phyloP scores from a whole-genome alignment of 2,888 invertebrate genomes.

The Congeria kusceri region DNA sequence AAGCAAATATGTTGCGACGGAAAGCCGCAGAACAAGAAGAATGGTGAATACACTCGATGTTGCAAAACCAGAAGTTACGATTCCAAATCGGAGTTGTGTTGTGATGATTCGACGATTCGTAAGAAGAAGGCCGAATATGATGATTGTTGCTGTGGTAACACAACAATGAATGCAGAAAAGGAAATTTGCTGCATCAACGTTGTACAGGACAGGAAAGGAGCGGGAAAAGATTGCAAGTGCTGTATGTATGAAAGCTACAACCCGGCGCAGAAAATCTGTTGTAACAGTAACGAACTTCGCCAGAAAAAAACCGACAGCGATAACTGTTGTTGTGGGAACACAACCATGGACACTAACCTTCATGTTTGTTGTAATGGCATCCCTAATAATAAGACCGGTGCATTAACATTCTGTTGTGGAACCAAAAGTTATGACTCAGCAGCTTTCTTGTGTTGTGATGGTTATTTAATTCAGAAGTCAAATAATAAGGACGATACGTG shows the following conservation, averaged over 20 bases:
- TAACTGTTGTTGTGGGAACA: constrained; percentile 42
- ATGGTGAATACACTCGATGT: constrained; percentile 33
- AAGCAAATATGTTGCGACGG: constrained; percentile 40
- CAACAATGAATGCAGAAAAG: constrained; percentile 7
- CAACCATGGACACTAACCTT: constrained; percentile 37
- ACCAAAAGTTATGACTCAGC: constrained; percentile 27
- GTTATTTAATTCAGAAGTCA: constrained; percentile 16
- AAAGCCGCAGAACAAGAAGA: constrained; percentile 21
- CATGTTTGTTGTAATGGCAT: constrained; percentile 31
- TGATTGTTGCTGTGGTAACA: constrained; percentile 44
- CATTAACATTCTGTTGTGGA: constrained; percentile 20
- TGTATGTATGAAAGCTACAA: constrained; percentile 39
- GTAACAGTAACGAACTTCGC: constrained; percentile 20
- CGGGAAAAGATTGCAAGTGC: constrained; percentile 25
- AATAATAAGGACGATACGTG: constrained; percentile 21
- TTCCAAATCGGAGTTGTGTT: constrained; percentile 27
- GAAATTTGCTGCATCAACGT: constrained; percentile 17
- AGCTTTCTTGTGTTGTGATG: constrained; percentile 27
- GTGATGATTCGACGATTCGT: constrained; percentile 16
- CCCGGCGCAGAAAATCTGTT: constrained; percentile 16
- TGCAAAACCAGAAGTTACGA: constrained; percentile 15
- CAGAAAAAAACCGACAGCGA: constrained; percentile 22
- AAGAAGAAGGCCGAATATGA: constrained; percentile 13
- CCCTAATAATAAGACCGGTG: constrained; percentile 12
- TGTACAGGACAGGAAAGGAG: constrained; percentile 21